phyloP scores from a whole-genome alignment of 2,888 invertebrate genomes.

The Hirtodrosophila cameraria region DNA sequence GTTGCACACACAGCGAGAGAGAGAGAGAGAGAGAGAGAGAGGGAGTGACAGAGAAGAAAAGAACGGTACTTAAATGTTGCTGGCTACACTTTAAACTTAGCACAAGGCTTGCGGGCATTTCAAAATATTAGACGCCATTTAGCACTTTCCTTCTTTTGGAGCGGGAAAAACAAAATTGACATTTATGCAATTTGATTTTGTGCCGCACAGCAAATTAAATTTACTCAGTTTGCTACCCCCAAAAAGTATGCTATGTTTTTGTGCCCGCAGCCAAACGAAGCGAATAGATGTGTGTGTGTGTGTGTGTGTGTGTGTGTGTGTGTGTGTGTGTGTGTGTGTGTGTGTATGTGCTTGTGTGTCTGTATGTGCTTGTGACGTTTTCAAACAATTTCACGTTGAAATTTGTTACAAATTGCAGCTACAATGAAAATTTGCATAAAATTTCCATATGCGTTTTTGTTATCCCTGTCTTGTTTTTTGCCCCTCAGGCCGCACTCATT shows the following conservation, averaged over 20 bases:
- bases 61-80: conserved; percentile 39
- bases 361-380: conserved; percentile 34
- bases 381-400: conserved; percentile 69
- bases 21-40: too few species aligned
- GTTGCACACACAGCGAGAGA: too few species aligned
- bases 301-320: neutral
- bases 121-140: conserved; percentile 42
- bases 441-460: conserved; percentile 76
- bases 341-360: neutral
- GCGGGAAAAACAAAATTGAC: conserved; percentile 67
- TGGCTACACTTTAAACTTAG: conserved; percentile 35
- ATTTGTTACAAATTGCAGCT: conserved; percentile 73
- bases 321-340: conserved; percentile 6
- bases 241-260: conserved; percentile 62
- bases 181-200: conserved; percentile 78
- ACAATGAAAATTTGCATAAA: conserved; percentile 73
- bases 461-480: conserved; percentile 5
- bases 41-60: too few species aligned
- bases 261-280: conserved; percentile 42
- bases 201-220: conserved; percentile 76
- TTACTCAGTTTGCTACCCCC: conserved; percentile 44
- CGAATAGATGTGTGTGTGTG: conserved; percentile 25
- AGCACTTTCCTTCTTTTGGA: neutral
- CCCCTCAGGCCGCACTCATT: conserved; percentile 18
- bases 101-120: conserved; percentile 16